A percentile compares a stretch with the other conserved stretches of the same genome.
phyloP scores from a whole-genome alignment of 2,113 vertebrate genomes.

The Crotalus horridus region DNA sequence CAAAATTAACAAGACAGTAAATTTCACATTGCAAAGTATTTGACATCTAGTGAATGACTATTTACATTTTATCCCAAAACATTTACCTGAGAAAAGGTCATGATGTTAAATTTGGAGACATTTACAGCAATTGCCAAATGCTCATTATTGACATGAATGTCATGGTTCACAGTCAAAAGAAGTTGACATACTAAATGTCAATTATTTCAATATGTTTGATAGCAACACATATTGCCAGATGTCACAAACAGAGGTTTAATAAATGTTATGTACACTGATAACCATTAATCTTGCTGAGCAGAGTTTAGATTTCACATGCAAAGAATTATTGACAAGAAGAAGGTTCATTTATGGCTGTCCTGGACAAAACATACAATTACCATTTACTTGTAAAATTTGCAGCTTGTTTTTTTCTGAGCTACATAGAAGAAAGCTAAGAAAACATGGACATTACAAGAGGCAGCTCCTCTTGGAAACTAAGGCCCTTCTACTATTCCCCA shows the following conservation, averaged over 20 bases:
- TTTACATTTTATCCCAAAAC: constrained; percentile 83
- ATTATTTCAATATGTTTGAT: constrained; percentile 78
- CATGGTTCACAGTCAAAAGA: constrained; percentile 75
- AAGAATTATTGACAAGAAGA: constrained; percentile 69
- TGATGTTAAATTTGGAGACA: constrained; percentile 78
- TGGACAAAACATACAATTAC: constrained; percentile 46
- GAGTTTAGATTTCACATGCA: constrained; percentile 64
- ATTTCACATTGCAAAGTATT: constrained; percentile 71
- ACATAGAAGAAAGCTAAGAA: constrained; percentile 31
- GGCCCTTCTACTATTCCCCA: constrained; percentile 48
- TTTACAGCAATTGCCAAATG: constrained; percentile 80
- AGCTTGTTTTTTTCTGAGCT: constrained; percentile 48
- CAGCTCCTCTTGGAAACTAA: constrained; percentile 23
- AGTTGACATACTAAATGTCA: constrained; percentile 76
- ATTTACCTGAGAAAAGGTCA: constrained; percentile 83
- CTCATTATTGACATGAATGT: constrained; percentile 80
- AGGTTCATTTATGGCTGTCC: constrained; percentile 67
- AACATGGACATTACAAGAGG: constrained; percentile 55
- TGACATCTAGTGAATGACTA: constrained; percentile 74
- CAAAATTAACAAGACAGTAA: constrained; percentile 69
- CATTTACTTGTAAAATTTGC: constrained; percentile 51
- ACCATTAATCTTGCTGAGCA: constrained; percentile 67
- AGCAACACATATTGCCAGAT: constrained; percentile 71
- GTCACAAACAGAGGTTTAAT: constrained; percentile 72
- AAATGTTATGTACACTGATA: constrained; percentile 75